These are phyloP conservation scores for Chrysina gloriosa DNA, from an alignment of 2,888 invertebrate genomes.

Conservation along the genomic window DNA sequence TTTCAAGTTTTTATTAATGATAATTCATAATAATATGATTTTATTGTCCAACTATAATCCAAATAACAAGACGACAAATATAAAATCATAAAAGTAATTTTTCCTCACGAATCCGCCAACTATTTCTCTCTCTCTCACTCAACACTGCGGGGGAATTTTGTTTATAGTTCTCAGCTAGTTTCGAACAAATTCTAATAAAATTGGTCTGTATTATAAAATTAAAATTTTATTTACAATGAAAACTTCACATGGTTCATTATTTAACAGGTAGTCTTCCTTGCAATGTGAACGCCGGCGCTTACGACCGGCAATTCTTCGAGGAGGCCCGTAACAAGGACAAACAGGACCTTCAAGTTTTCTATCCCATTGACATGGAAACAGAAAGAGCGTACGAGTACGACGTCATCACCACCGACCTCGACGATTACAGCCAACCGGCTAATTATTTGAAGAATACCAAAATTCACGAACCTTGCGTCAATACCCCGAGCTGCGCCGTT, in stretches of 20 bases:
- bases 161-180: too few relatives aligned
- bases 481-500: background rate
- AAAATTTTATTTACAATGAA: too few relatives aligned
- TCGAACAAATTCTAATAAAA: too few relatives aligned
- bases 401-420: conserved; percentile 44
- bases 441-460: conserved; percentile 21
- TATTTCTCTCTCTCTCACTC: too few relatives aligned
- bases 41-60: too few relatives aligned
- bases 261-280: conserved; percentile 62
- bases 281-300: conserved; percentile 61
- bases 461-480: conserved; percentile 22
- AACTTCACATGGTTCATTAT: conserved; percentile 32
- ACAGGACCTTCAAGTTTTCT: conserved; percentile 47
- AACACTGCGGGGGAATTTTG: too few relatives aligned
- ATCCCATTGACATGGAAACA: conserved; percentile 57
- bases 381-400: conserved; percentile 60
- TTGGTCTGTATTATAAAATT: too few relatives aligned
- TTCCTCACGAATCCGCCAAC: too few relatives aligned
- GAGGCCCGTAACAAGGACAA: conserved; percentile 57
- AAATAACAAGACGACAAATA: too few relatives aligned
- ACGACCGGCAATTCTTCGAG: conserved; percentile 59
- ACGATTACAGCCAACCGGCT: background rate
- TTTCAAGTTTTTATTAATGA: too few relatives aligned
- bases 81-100: too few relatives aligned
- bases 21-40: too few relatives aligned